phyloP scores from a whole-genome alignment of 2,113 vertebrate species.

The Hyperopisus bebe region DNA sequence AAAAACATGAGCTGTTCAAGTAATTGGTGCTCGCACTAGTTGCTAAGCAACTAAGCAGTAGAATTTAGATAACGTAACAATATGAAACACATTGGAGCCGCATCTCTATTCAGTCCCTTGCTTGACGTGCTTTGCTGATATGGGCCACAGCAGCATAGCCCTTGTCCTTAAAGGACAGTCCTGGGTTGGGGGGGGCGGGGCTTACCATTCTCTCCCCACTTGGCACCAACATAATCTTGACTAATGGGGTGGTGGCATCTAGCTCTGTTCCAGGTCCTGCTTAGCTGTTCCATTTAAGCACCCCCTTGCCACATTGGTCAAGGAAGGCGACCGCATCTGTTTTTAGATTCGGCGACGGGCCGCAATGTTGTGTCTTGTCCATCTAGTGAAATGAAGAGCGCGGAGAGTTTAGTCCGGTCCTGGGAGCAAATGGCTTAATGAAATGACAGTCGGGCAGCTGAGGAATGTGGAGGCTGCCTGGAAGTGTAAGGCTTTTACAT shows the following conservation, averaged over 20 bases:
- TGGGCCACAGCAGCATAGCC: not conserved
- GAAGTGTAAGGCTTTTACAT: not conserved
- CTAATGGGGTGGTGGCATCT: not conserved
- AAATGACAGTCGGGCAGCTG: not conserved
- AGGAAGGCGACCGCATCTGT: not conserved
- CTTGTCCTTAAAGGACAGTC: not conserved
- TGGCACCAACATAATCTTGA: not conserved
- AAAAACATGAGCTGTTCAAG: not conserved
- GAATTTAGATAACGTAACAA: not conserved
- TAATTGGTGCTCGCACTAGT: not conserved
- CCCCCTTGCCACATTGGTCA: not conserved
- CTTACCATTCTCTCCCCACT: not conserved
- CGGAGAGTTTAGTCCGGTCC: not conserved
- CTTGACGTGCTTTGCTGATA: not conserved
- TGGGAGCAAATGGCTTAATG: not conserved
- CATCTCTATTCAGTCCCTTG: not conserved
- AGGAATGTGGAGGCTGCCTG: not conserved
- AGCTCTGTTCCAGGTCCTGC: not conserved
- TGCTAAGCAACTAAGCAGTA: not conserved
- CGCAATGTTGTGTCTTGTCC: not conserved
- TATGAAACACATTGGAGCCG: not conserved
- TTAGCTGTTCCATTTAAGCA: not conserved
- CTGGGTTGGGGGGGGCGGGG: not conserved
- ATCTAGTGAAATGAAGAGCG: not conserved
- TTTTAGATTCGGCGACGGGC: not conserved